These are phyloP conservation scores for Rhea pennata DNA, from an alignment of 2,113 vertebrate species.

Conservation along the genomic window DNA sequence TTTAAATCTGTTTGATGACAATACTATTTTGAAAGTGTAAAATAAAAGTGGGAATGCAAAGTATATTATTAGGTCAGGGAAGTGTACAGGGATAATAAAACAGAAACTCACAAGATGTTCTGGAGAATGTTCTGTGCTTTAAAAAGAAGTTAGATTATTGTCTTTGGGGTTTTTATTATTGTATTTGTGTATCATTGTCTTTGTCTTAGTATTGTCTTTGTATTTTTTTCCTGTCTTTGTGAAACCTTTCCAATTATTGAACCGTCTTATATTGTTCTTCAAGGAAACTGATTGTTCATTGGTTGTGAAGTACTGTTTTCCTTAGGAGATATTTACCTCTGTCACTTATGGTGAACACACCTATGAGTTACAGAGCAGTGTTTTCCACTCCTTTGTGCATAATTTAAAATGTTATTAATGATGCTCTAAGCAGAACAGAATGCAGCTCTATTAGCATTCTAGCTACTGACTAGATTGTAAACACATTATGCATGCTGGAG, in stretches of 20 bases:
- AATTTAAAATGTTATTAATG: not conserved
- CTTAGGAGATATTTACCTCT: not conserved
- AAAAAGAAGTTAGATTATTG: not conserved
- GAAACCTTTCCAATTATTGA: not conserved
- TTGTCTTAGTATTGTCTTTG: not conserved
- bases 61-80: not conserved
- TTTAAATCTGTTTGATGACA: not conserved
- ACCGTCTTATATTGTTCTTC: not conserved
- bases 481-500: fast-evolving
- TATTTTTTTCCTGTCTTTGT: not conserved
- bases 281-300: not conserved
- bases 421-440: not conserved
- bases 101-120: not conserved
- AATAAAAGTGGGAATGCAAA: not conserved
- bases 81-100: not conserved
- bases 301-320: not conserved
- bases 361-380: not conserved
- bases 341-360: not conserved
- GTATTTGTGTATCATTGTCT: not conserved
- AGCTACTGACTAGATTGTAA: not conserved
- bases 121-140: not conserved
- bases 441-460: not conserved
- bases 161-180: not conserved
- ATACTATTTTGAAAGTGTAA: not conserved
- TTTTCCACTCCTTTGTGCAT: not conserved